Evolutionary conservation across 2,113 vertebrate genomes (phyloP).

Genomic region (Merops nubicus): DNA sequence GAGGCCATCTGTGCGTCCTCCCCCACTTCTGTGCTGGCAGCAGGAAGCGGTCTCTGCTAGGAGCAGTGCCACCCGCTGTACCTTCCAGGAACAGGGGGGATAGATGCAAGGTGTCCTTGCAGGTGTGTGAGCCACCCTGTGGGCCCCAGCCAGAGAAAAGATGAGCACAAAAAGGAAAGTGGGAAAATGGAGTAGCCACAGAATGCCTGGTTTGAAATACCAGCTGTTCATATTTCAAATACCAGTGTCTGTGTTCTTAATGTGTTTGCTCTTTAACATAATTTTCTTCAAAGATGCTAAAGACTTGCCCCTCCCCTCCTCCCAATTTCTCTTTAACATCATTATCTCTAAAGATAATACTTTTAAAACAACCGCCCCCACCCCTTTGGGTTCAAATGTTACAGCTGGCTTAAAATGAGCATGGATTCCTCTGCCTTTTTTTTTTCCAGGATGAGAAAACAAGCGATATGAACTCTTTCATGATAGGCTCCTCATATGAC

Average conservation of each 20-base stretch:
- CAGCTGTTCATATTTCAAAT: neutral
- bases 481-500: neutral
- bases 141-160: neutral
- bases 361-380: neutral
- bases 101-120: neutral
- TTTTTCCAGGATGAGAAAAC: neutral
- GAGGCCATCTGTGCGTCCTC: neutral
- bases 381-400: neutral
- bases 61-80: neutral
- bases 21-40: neutral
- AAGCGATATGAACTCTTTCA: neutral
- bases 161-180: neutral
- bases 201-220: neutral
- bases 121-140: rapidly evolving
- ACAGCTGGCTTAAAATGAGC: neutral
- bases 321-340: neutral
- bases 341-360: neutral
- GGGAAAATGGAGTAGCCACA: neutral
- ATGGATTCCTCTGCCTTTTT: neutral
- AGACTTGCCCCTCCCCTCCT: no score
- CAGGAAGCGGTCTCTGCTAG: rapidly evolving
- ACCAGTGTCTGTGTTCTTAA: rapidly evolving
- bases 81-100: neutral
- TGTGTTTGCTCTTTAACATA: neutral
- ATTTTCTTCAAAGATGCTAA: neutral